Evolutionary conservation across 2,113 vertebrate genomes (phyloP), one percentile per base, ranked within the genome.

Genomic region (Carlito syrichta): DNA sequence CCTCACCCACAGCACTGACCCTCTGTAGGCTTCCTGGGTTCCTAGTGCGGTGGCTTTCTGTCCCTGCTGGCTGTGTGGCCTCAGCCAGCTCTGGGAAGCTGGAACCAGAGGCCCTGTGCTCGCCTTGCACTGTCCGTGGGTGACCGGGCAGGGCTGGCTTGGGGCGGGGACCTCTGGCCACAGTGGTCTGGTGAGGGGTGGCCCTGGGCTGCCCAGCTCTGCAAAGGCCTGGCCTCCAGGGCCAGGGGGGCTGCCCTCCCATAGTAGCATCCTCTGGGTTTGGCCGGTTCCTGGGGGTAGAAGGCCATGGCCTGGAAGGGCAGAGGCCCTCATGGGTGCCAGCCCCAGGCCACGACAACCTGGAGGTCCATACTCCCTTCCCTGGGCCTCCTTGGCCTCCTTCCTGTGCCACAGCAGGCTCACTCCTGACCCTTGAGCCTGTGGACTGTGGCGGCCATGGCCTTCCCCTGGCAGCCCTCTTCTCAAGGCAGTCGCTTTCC

Each of bases 401-500:
- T n/a, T n/a, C n/a, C n/a, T n/a, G n/a, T n/a, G n/a, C n/a, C n/a
- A n/a, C n/a, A n/a, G n/a, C n/a, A n/a, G n/a, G n/a, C n/a, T n/a
- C n/a, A n/a, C n/a, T n/a, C n/a, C n/a, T n/a, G n/a, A n/a, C 68
- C n/a, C 68, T 11, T 8, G n/a, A 20, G 62, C 62, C 62, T 6
- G 32, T 32, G 13, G 12, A 35, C 62, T 63, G 62, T n/a, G n/a
- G n/a, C n/a, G n/a, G n/a, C n/a, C n/a, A n/a, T n/a, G n/a, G n/a
- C n/a, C n/a, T n/a, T n/a, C n/a, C n/a, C n/a, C n/a, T n/a, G n/a
- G 2, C 10, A 1, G 2, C 11, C 0, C 0, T 23, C 60, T 56
- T 66, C 25, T 58, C 0, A 30, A 62, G 45, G 66, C 50, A 8
- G 19, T 5, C 3, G 1, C 38, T 68, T n/a, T 6, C 23, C 17